phyloP scores from a whole-genome alignment of 1,140 invertebrate genomes.

The Amyelois transitella region DNA sequence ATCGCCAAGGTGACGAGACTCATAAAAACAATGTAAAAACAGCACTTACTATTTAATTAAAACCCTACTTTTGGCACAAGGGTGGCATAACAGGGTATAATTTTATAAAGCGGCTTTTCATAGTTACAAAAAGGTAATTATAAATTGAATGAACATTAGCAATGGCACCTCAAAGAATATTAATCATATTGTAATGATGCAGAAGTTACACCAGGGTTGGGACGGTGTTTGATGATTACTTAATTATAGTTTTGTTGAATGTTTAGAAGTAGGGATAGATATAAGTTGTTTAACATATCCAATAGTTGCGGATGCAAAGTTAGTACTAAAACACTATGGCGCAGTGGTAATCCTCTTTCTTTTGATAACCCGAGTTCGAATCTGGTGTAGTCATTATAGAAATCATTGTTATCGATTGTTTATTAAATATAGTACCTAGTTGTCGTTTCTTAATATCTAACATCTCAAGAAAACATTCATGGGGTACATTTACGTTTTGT shows the following conservation, averaged over 20 bases:
- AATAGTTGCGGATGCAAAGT: background rate
- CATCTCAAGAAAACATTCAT: too few relatives aligned
- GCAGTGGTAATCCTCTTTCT: too few relatives aligned
- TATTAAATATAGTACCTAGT: too few relatives aligned
- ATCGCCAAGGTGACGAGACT: too few relatives aligned
- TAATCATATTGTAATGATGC: constrained; percentile 41
- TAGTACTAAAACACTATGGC: background rate
- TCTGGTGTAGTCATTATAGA: too few relatives aligned
- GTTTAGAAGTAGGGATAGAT: background rate
- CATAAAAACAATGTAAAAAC: too few relatives aligned
- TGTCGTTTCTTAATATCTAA: too few relatives aligned
- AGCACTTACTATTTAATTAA: background rate
- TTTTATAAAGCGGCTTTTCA: constrained; percentile 16
- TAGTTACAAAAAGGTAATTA: constrained; percentile 21
- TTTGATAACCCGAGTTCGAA: too few relatives aligned
- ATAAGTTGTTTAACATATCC: too few relatives aligned
- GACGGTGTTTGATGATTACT: constrained; percentile 20
- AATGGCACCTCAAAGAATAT: constrained; percentile 30
- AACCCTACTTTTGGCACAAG: background rate
- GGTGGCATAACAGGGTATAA: constrained; percentile 3
- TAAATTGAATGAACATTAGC: constrained; percentile 35
- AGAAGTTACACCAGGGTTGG: constrained; percentile 16
- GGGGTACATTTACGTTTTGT: too few relatives aligned
- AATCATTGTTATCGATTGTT: too few relatives aligned
- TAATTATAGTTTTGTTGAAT: constrained; percentile 20